These are phyloP conservation scores for Pantelozetes paolii DNA, from an alignment of 2,888 invertebrate genomes.

Conservation along the genomic window DNA sequence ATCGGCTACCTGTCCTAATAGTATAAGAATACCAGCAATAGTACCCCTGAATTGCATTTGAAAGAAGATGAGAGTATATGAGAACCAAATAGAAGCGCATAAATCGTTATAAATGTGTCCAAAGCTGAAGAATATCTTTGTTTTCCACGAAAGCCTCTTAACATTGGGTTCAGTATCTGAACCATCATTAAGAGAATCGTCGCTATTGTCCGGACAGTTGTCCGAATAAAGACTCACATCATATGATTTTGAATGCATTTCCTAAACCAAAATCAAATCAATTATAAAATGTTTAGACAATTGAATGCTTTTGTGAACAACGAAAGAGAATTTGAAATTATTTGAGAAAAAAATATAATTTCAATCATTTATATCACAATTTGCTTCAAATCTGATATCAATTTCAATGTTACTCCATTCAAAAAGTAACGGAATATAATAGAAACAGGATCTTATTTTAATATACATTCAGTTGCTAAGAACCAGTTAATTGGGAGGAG, in stretches of 20 bases:
- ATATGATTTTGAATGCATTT: background rate
- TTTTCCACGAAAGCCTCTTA: conserved; percentile 32
- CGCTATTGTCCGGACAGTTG: background rate
- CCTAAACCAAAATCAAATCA: background rate
- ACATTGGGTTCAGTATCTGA: background rate
- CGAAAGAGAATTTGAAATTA: no score
- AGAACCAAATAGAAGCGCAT: conserved; percentile 91
- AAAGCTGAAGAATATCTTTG: conserved; percentile 62
- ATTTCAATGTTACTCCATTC: no score
- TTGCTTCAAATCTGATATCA: no score
- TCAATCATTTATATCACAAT: no score
- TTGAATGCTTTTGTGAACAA: no score
- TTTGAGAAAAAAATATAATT: no score
- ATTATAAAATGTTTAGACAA: background rate
- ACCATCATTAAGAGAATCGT: background rate
- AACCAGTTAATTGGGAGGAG: no score
- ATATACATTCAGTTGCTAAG: no score
- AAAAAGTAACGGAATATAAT: no score
- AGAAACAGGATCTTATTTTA: no score
- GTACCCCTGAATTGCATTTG: conserved; percentile 44
- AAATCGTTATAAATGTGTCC: conserved; percentile 88
- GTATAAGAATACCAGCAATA: conserved; percentile 48
- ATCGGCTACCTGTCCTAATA: conserved; percentile 66
- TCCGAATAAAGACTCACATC: background rate
- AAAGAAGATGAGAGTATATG: conserved; percentile 58